Evolutionary conservation across 2,888 invertebrate species (phyloP).

Genomic region (Trissolcus japonicus): DNA sequence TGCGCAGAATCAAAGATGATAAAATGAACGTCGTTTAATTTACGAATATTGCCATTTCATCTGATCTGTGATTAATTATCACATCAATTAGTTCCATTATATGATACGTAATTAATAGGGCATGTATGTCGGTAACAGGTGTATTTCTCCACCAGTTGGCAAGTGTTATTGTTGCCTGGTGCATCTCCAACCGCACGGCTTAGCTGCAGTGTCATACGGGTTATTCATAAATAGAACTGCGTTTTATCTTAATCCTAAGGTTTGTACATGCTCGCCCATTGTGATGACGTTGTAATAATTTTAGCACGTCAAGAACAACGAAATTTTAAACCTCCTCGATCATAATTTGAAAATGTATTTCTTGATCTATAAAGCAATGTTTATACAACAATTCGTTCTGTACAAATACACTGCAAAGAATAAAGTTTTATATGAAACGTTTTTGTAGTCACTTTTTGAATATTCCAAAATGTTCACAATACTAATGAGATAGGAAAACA

Average conservation of each 20-base stretch:
- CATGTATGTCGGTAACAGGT: conserved; percentile 23
- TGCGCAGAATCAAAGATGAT: neutral
- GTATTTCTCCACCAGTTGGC: conserved; percentile 20
- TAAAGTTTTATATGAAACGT: too few species aligned
- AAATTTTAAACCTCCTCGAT: too few species aligned
- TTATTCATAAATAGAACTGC: conserved; percentile 18
- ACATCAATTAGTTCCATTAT: conserved; percentile 10
- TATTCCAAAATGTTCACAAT: too few species aligned
- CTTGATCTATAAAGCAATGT: too few species aligned
- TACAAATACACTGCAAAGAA: too few species aligned
- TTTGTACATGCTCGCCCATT: too few species aligned
- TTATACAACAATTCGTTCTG: too few species aligned
- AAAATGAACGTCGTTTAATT: conserved; percentile 1
- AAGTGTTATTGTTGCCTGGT: conserved; percentile 34
- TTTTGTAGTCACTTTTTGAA: too few species aligned
- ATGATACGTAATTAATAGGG: conserved; percentile 28
- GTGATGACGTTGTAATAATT: too few species aligned
- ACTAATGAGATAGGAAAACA: too few species aligned
- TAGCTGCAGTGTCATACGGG: conserved; percentile 2
- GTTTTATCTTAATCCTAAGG: conserved; percentile 12
- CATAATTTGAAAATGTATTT: too few species aligned
- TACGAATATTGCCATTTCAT: neutral
- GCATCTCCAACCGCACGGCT: conserved; percentile 15
- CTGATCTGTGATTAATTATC: conserved; percentile 4
- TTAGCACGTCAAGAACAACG: too few species aligned